Conservation (phyloP, 30 jellyfish, hydroid and myxozoan species). For the Morbakka virulenta region DNA sequence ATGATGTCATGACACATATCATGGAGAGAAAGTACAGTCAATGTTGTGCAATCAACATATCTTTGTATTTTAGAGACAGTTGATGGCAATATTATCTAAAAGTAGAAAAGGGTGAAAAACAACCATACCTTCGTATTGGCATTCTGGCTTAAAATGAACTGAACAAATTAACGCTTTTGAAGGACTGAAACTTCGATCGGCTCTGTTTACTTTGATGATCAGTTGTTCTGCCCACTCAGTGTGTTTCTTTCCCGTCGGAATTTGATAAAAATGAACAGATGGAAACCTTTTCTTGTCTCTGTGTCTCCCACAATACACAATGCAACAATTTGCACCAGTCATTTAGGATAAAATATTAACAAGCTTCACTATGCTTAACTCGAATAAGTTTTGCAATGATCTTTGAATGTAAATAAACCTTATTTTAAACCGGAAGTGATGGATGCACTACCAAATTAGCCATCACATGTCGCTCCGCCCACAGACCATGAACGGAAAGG, state of each 20-base stretch:
- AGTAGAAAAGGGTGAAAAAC: no score
- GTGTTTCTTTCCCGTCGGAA: constrained; percentile 17
- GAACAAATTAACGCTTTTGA: neutral
- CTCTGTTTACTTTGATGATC: constrained; percentile 19
- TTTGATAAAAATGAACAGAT: constrained; percentile 7
- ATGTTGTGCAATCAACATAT: neutral
- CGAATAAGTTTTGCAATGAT: no score
- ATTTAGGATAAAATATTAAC: neutral
- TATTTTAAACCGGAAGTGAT: no score
- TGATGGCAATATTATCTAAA: no score
- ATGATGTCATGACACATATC: no score
- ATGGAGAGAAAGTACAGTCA: constrained; percentile 18
- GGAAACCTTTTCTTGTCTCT: neutral
- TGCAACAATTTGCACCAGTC: constrained; percentile 22
- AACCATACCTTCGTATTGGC: no score
- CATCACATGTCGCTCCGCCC: no score
- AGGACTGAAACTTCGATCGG: constrained; percentile 12
- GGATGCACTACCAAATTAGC: no score
- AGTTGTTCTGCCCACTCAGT: constrained; percentile 2
- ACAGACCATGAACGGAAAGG: no score
- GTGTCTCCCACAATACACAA: constrained; percentile 14
- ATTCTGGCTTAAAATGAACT: constrained; percentile 20
- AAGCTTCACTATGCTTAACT: no score
- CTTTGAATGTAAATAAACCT: no score
- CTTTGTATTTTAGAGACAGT: constrained; percentile 18